Evolutionary conservation across 35 echinoderm and acorn worm species (phyloP).

Genomic region (Holothuria glaberrima): DNA sequence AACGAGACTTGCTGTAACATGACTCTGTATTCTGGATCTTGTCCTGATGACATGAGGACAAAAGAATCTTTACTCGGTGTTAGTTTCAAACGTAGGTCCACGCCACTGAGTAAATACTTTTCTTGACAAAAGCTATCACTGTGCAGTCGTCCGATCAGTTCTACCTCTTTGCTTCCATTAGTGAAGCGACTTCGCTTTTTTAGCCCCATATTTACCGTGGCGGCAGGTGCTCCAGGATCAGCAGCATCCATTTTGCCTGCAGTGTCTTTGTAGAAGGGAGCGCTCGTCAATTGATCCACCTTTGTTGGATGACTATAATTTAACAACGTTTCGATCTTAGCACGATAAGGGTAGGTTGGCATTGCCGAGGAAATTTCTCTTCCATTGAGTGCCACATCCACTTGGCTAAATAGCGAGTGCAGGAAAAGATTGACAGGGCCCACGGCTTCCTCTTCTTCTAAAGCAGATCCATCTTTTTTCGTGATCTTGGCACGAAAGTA

Average conservation of each 20-base stretch:
- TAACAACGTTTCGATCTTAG: neutral
- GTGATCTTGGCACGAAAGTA: constrained; percentile 34
- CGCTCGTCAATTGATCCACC: too few relatives aligned
- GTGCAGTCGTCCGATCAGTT: constrained; percentile 70
- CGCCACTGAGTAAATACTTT: constrained; percentile 49
- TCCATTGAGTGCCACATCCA: constrained; percentile 7
- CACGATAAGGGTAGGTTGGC: neutral
- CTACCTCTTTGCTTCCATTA: neutral
- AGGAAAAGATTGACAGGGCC: neutral
- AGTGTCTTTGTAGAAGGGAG: neutral
- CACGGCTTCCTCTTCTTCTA: too few relatives aligned
- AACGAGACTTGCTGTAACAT: constrained; percentile 19
- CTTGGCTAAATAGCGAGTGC: neutral
- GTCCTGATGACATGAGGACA: constrained; percentile 55
- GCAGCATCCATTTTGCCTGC: constrained; percentile 52
- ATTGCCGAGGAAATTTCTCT: neutral
- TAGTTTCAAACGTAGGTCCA: constrained; percentile 65
- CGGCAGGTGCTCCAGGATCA: constrained; percentile 16
- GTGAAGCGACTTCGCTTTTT: neutral
- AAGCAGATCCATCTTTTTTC: constrained; percentile 16
- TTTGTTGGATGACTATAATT: neutral
- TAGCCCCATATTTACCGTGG: neutral
- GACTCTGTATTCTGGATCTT: constrained; percentile 53
- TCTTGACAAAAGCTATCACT: constrained; percentile 77
- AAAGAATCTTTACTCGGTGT: constrained; percentile 53